Base-by-base conservation (phyloP, 2,113 vertebrate species). In the Callorhinus ursinus region DNA sequence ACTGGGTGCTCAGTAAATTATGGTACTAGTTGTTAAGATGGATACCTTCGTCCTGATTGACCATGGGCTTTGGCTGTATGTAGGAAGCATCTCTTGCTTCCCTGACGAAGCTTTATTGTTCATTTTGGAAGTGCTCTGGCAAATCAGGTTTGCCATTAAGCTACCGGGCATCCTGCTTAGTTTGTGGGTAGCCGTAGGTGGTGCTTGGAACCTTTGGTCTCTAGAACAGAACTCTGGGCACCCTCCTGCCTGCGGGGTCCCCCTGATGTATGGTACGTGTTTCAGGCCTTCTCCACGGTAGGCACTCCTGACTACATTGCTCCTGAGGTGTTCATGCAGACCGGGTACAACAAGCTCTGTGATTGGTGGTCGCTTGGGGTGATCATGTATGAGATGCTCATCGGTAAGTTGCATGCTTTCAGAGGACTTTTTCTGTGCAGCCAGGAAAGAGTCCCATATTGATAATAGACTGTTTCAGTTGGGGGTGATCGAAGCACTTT, bases 301-400 rank as follows among this genome's bases (percentile, higher is more conserved):
- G 99, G 99, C 69, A 99, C 99, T 22, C 99, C 99, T 3, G 99
- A 99, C 98, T 99, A 99, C 99, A 99, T 99, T 28, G 99, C 99
- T 87, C 99, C 99, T 0, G 99, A 99, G 90, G 99, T 99, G 28
- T 99, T 99, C 98, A 99, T 99, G 99, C 99, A 99, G 97, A 99
- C 99, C 0, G 99, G 99, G 0, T 99, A 99, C 99, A 99, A 99
- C 99, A 99, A 99, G 97, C 99, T 99, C 0, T 99, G 99, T 88
- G 99, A 99, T 79, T 99, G 99, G 99, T 99, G 99, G 99, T 99
- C 99, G 3, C 99, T 99, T 5, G 99, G 99, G 3, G 99, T 99
- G 98, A 99, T 99, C 98, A 99, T 99, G 99, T 99, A 99, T 1
- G 99, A 99, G 98, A 99, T 99, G 99, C 93, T 99, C 96, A 99